These are phyloP conservation scores for Ornithorhynchus anatinus DNA, from an alignment of 2,113 vertebrate genomes.

Conservation along the genomic window DNA sequence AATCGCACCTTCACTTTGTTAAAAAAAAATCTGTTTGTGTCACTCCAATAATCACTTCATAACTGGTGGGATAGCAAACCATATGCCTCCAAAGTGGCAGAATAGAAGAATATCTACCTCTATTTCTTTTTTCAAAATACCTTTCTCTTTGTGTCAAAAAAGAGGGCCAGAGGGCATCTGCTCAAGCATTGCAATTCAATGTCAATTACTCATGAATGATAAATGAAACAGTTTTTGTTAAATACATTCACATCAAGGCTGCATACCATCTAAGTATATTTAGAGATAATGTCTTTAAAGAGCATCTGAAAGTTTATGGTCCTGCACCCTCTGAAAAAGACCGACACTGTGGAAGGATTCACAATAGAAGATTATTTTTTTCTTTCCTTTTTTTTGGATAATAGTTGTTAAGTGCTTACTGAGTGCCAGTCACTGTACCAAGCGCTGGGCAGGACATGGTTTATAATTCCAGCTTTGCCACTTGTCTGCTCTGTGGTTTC, in stretches of 20 bases:
- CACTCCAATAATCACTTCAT: constrained; percentile 68
- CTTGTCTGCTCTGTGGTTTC: too few relatives aligned
- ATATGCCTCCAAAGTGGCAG: constrained; percentile 65
- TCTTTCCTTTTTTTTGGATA: too few relatives aligned
- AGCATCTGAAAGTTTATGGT: not conserved
- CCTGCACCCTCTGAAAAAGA: too few relatives aligned
- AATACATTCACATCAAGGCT: not conserved
- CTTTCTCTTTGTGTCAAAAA: not conserved
- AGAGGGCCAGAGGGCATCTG: constrained; percentile 33
- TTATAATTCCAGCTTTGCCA: too few relatives aligned
- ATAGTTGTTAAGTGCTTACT: too few relatives aligned
- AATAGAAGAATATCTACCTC: constrained; percentile 41
- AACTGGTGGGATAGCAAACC: constrained; percentile 67
- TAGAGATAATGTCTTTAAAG: not conserved
- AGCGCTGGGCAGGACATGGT: too few relatives aligned
- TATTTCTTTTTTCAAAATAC: not conserved
- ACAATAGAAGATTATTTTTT: too few relatives aligned
- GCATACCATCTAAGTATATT: fast-evolving
- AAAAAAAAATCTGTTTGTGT: constrained; percentile 73
- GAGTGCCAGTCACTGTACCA: too few relatives aligned
- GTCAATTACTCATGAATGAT: constrained; percentile 7
- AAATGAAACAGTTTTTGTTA: not conserved
- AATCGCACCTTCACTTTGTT: constrained; percentile 78
- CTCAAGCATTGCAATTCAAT: constrained; percentile 27
- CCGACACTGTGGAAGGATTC: too few relatives aligned